Base-by-base conservation (phyloP, 2,888 invertebrate genomes). In the Prosopocoilus inquinatus region DNA sequence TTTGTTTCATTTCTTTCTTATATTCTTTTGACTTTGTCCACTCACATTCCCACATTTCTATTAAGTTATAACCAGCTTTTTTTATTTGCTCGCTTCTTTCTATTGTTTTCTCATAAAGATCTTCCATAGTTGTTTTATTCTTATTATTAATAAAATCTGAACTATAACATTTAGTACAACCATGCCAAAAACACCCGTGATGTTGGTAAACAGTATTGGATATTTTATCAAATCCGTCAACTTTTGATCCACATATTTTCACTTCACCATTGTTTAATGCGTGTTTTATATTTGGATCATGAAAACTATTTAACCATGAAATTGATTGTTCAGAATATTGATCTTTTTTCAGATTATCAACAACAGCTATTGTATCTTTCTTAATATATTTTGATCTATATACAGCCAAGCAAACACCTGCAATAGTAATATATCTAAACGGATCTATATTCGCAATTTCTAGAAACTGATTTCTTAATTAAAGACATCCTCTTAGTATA, bases 31-130 rank as follows among this genome's bases (percentile, higher is more conserved):
- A 50, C 43, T 50, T 43, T 43, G 50, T 50, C 58, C 59, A 13
- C 51, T 28, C 47, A 5, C 60, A 62, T 20, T 60, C 60, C 60
- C 60, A 62, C 41, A 58, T 62, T 41, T 60, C 60, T 9, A 58
- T 34, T 36, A 36, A 36, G 7, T 12, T 20, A 20, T 20, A 20
- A 20, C 20, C 36, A 36, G 36, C 1, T 5, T 36, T 36, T 12
- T 12, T 52, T 20, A 59, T 47, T 41, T 34, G 32, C 46, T 51
- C 32, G 20, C 50, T 51, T 46, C 50, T 49, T 35, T 52, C 54
- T 49, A 43, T 51, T 36, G 59, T 55, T 48, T 50, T 54, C n/a
- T n/a, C n/a, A n/a, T n/a, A n/a, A n/a, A n/a, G n/a, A n/a, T n/a
- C n/a, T n/a, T n/a, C n/a, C 20, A 20, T 20, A 20, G 2, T 20